Evolutionary conservation across 2,113 vertebrate species (phyloP).

Genomic region (Xyliphius kryptos): DNA sequence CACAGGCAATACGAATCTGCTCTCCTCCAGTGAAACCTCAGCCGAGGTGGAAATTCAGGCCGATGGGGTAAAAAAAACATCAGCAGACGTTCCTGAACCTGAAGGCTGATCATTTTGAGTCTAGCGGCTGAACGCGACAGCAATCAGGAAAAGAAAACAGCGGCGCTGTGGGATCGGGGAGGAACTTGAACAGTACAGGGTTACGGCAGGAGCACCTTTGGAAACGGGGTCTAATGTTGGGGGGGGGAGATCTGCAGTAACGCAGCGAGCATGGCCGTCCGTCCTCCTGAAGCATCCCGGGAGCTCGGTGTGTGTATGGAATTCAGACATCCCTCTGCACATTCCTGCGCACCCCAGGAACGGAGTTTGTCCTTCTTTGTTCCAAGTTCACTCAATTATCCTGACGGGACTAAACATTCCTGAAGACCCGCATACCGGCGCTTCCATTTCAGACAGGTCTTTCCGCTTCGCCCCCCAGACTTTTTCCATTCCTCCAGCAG

Average conservation of each 20-base stretch:
- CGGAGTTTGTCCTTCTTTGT: conserved; percentile 69
- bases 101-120: conserved; percentile 3
- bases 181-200: not conserved
- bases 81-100: conserved; percentile 1
- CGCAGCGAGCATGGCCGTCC: too few species aligned
- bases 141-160: not conserved
- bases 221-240: conserved; percentile 11
- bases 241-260: not conserved
- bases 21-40: conserved; percentile 2
- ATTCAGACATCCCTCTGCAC: conserved; percentile 64
- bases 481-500: conserved; percentile 48
- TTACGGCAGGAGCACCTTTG: not conserved
- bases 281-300: too few species aligned
- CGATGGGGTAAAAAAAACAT: not conserved
- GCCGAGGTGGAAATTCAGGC: not conserved
- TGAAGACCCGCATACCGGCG: conserved; percentile 63
- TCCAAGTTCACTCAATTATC: conserved; percentile 76
- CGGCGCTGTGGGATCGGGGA: not conserved
- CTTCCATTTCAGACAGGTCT: conserved; percentile 56
- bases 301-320: conserved; percentile 46
- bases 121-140: not conserved
- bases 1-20: conserved; percentile 13
- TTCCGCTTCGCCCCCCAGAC: conserved; percentile 41
- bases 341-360: conserved; percentile 65
- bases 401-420: conserved; percentile 68